Evolutionary conservation across 2,113 vertebrate species (phyloP).

Genomic region (Solea solea): DNA sequence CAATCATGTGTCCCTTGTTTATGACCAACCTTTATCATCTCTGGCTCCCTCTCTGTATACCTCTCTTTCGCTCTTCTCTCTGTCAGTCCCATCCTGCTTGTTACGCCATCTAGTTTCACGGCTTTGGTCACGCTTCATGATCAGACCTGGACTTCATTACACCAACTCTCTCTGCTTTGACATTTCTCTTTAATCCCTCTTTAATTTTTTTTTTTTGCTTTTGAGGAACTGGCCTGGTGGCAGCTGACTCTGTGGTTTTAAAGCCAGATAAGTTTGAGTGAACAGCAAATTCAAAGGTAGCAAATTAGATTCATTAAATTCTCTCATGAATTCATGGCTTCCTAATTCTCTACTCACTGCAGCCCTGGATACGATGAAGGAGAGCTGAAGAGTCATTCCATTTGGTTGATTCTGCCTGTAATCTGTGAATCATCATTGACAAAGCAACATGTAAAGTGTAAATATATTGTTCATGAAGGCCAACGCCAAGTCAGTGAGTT

Average conservation of each 20-base stretch:
- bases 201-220: background rate
- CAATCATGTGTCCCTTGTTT: constrained; percentile 51
- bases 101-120: constrained; percentile 17
- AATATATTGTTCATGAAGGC: no score
- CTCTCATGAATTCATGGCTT: no score
- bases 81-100: constrained; percentile 1
- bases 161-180: constrained; percentile 6
- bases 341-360: no score
- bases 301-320: no score
- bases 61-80: constrained; percentile 4
- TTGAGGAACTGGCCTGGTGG: background rate
- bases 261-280: no score
- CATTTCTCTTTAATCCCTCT: background rate
- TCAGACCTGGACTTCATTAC: constrained; percentile 32
- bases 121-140: constrained; percentile 30
- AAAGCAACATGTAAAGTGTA: no score
- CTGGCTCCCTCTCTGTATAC: constrained; percentile 40
- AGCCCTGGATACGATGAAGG: no score
- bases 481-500: no score
- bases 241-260: background rate
- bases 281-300: no score
- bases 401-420: no score
- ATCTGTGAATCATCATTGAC: no score
- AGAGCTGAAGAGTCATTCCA: no score
- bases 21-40: constrained; percentile 43